Conservation (phyloP, 2,113 vertebrate species). For the Tringa solitaria region DNA sequence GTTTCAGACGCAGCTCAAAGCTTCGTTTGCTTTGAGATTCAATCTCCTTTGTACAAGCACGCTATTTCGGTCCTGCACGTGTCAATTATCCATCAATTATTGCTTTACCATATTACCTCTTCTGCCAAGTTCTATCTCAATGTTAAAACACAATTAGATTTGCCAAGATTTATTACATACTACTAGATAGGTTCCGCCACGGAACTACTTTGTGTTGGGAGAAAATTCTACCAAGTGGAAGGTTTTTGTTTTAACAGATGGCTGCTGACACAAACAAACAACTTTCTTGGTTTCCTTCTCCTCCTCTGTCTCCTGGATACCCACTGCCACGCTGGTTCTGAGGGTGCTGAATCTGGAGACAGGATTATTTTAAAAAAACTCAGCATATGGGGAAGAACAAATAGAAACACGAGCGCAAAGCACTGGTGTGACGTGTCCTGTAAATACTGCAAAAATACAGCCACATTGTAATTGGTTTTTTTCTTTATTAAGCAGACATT, state of each 20-base stretch:
- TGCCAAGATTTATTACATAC: neutral
- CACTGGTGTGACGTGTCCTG: neutral
- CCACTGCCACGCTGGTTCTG: slow-evolving; percentile 12
- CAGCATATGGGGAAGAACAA: slow-evolving; percentile 61
- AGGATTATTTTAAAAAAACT: slow-evolving; percentile 45
- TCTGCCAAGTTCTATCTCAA: neutral
- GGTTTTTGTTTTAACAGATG: slow-evolving; percentile 58
- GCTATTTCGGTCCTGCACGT: neutral
- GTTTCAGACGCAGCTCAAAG: neutral
- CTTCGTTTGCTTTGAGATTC: neutral
- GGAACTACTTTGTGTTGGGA: neutral
- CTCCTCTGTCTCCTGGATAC: slow-evolving; percentile 64
- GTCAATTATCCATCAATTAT: neutral
- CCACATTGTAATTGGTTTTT: neutral
- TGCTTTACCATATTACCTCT: neutral
- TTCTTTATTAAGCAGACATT: neutral
- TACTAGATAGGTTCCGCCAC: neutral
- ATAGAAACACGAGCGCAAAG: slow-evolving; percentile 42
- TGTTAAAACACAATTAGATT: neutral
- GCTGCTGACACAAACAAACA: slow-evolving; percentile 59
- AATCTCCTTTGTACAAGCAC: neutral
- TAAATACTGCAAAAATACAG: slow-evolving; percentile 22
- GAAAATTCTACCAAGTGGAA: too few relatives aligned
- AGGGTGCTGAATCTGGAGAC: slow-evolving; percentile 47
- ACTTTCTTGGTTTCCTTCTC: slow-evolving; percentile 46